These are phyloP conservation scores for Catocala nupta DNA, from an alignment of 2,888 invertebrate species.

Conservation along the genomic window DNA sequence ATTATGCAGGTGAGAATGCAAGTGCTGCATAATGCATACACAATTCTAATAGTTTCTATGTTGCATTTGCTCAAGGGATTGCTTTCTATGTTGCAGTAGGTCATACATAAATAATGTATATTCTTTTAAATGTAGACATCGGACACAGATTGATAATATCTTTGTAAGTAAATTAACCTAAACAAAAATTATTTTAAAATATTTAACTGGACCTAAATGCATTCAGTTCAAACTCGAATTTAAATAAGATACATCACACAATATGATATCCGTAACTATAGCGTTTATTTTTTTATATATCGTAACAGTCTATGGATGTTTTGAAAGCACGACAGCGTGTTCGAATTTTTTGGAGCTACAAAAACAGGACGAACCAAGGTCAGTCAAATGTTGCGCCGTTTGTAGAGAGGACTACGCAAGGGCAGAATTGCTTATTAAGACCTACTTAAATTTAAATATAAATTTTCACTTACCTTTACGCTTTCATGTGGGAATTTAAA, in stretches of 20 bases:
- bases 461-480: slow-evolving; percentile 60
- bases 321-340: neutral
- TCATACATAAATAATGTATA: neutral
- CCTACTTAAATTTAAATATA: neutral
- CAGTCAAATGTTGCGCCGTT: neutral
- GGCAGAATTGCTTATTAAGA: neutral
- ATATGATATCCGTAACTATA: too few relatives aligned
- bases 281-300: too few relatives aligned
- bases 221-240: too few relatives aligned
- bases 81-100: slow-evolving; percentile 3
- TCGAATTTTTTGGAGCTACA: slow-evolving; percentile 12
- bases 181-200: too few relatives aligned
- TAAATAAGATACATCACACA: too few relatives aligned
- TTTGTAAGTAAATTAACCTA: too few relatives aligned
- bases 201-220: too few relatives aligned
- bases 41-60: slow-evolving; percentile 1
- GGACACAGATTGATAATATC: too few relatives aligned
- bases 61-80: slow-evolving; percentile 3
- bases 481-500: slow-evolving; percentile 85
- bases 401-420: neutral
- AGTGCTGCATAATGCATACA: slow-evolving; percentile 26
- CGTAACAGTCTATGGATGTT: neutral
- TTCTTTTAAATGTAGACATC: too few relatives aligned
- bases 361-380: slow-evolving; percentile 14
- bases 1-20: slow-evolving; percentile 7